Evolutionary conservation across 2,113 vertebrate genomes (phyloP).

Genomic region (Brachyhypopomus occidentalis): DNA sequence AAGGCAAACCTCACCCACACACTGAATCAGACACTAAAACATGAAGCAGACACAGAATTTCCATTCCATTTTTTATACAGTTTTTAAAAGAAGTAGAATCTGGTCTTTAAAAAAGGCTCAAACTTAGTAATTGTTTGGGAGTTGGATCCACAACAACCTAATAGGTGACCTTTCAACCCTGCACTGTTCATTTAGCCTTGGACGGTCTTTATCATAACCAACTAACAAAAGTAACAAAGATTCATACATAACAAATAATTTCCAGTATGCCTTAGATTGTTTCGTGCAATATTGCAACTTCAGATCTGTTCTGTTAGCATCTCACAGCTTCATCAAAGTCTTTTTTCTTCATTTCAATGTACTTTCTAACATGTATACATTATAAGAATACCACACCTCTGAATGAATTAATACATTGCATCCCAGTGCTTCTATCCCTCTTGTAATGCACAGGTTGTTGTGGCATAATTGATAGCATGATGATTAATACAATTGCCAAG

Average conservation of each 20-base stretch:
- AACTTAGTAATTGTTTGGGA: background rate
- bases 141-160: background rate
- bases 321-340: too few species aligned
- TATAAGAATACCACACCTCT: too few species aligned
- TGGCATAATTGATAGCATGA: background rate
- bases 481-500: background rate
- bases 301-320: too few species aligned
- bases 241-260: too few species aligned
- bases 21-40: background rate
- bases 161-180: background rate
- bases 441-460: background rate
- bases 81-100: slow-evolving; percentile 6
- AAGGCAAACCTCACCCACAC: slow-evolving; percentile 22
- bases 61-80: background rate
- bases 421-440: background rate
- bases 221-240: background rate
- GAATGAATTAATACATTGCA: background rate
- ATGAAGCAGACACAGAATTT: slow-evolving; percentile 1
- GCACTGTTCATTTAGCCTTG: background rate
- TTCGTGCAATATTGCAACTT: too few species aligned
- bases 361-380: too few species aligned
- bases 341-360: too few species aligned
- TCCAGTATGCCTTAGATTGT: too few species aligned
- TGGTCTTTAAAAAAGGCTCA: background rate
- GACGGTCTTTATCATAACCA: background rate